Base-by-base conservation (phyloP, 2,113 vertebrate genomes). In the Perca flavescens region DNA sequence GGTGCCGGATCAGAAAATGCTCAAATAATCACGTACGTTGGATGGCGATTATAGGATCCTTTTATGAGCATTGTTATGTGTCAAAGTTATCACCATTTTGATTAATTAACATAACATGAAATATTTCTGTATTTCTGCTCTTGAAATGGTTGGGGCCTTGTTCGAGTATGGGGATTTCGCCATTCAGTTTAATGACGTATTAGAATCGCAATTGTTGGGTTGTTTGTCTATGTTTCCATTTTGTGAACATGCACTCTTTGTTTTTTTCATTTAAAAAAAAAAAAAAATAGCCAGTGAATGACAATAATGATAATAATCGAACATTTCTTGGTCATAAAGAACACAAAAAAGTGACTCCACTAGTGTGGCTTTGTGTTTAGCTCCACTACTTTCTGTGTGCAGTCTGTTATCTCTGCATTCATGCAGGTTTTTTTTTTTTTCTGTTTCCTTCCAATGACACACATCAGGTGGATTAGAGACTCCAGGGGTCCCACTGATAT, bases 401-500 rank as follows among this genome's bases (percentile, higher is more conserved):
- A 21, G 50, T 50, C 75, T 25, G 74, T 50, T 65, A 54, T 74
- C 34, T 6, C 47, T 71, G 52, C 17, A 9, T 76, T 69, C 77
- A 78, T 68, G 52, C 58, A 63, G 78, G n/a, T 57, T 68, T 63
- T 47, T 66, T 25, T 66, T 25, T 68, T 67, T 47, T 25, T 64
- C n/a, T 62, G 11, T 77, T 61, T 88, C 16, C 16, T 31, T 72
- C 21, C 71, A 85, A n/a, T 70, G 49, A 40, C 57, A 61, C 56
- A 57, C 70, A 66, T 86, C 7, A 71, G 56, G 52, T 73, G 43
- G 52, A 77, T 75, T 78, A 73, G 31, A 58, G 65, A 22, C 63
- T 57, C 57, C 10, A 43, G 52, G 21, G n/a, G 57, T 74, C 47
- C 63, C 79, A 67, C 65, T 73, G 34, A 50, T 66, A 62, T 25